Evolutionary conservation across 2,113 vertebrate species (phyloP), one percentile per base, ranked within the genome.

Genomic region (Cochlearius cochlearius): DNA sequence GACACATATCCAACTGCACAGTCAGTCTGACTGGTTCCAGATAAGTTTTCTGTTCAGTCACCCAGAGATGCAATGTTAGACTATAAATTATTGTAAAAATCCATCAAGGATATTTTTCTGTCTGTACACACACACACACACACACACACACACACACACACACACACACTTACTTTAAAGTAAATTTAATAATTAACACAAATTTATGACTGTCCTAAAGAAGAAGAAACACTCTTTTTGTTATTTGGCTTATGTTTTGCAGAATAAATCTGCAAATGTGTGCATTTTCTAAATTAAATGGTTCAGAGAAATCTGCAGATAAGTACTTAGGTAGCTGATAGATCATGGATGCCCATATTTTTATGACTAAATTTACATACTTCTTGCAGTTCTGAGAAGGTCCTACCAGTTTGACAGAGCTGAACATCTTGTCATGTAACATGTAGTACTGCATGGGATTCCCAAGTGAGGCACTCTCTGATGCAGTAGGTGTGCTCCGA

Each of bases 361-460:
- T 82, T 39, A 45, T 64, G 36, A 64, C 11, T 92, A 41, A 32
- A 8, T 50, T 76, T 60, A 14, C 45, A 34, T 73, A 47, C 15
- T 73, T 43, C 49, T 39, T 79, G 25, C 43, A 41, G 14, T 55
- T 91, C 49, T 73, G 67, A 55, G 72, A 27, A 68, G 36, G 52
- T 50, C 26, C 39, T 73, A 25, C 76, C 13, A 6, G 25, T 64
- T 86, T 66, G 68, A 50, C 5, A 1, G 43, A 66, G 21, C 43
- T 59, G 58, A 59, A 10, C 32, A 4, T 32, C 36, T 53, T 43
- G 30, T 39, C 34, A n/a, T 32, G 4, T 26, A 27, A 5, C 8
- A 1, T 11, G 4, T 1, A 41, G 56, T 6, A 5, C 23, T 15
- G 34, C 9, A 3, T 36, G 52, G 38, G 8, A 22, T 7, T 43